Evolutionary conservation across 2,797 vertebrate genomes (phyloP).

Genomic region (Urocyon cinereoargenteus): DNA sequence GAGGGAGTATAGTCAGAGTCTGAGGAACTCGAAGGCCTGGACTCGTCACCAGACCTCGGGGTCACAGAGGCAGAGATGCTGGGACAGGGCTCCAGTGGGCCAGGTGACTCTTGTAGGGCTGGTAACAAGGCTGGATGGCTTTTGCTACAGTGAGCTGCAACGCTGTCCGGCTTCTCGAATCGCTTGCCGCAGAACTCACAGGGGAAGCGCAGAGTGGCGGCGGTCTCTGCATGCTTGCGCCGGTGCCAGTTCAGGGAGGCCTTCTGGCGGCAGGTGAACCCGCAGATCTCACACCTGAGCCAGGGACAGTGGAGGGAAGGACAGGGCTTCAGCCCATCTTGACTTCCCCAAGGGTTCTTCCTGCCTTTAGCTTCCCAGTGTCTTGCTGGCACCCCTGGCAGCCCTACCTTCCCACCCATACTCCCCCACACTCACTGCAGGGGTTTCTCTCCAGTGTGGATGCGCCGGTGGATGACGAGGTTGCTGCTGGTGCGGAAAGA

Average conservation of each 20-base stretch:
- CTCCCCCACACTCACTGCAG: slow-evolving; percentile 88
- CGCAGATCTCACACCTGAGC: slow-evolving; percentile 92
- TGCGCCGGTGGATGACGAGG: slow-evolving; percentile 91
- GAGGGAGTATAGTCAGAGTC: background rate
- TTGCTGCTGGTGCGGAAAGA: slow-evolving; percentile 93
- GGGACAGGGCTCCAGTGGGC: background rate
- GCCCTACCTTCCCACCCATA: background rate
- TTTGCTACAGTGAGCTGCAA: slow-evolving; percentile 90
- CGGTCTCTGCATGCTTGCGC: slow-evolving; percentile 89
- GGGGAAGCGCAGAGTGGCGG: slow-evolving; percentile 89
- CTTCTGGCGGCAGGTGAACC: slow-evolving; percentile 93
- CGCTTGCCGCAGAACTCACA: slow-evolving; percentile 91
- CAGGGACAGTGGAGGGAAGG: background rate
- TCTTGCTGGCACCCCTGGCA: background rate
- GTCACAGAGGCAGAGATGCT: background rate
- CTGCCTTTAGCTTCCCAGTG: background rate
- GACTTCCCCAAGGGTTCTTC: background rate
- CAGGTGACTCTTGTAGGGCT: background rate
- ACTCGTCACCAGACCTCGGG: background rate
- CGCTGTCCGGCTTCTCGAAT: slow-evolving; percentile 92
- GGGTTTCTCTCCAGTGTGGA: slow-evolving; percentile 92
- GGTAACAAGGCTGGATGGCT: slow-evolving; percentile 86
- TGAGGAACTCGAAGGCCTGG: background rate
- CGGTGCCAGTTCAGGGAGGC: slow-evolving; percentile 93
- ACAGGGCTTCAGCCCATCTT: background rate